Base-by-base conservation (phyloP, 2,113 vertebrate genomes). In the Oxyruncus cristatus region DNA sequence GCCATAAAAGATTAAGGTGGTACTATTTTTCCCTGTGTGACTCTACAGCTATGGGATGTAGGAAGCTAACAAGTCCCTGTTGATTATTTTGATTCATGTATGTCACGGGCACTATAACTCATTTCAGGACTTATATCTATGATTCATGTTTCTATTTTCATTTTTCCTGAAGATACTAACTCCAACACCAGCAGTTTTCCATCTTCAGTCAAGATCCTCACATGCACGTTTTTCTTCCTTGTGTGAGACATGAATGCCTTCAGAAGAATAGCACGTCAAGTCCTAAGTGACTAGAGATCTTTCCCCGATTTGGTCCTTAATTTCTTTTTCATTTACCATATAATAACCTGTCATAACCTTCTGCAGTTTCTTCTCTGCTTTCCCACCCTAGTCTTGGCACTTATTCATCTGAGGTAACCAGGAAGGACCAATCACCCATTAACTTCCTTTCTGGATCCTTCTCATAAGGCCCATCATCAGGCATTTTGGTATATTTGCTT, bases 1-100 rank as follows among this genome's bases (percentile, higher is more conserved):
- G 5, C 12, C 50, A 55, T 77, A 62, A 71, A 87, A 80, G 59
- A 72, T 84, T 87, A 85, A 55, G 10, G 3, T 14, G 11, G 8
- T 79, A 21, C 3, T 76, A 27, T 63, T 89, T 96, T 91, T 62
- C 32, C 26, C 17, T 41, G 1, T 49, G 14, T 14, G 7, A 1
- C 3, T 81, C 8, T 53, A 20, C 2, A 1, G 9, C 30, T 59
- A 35, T 20, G 13, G 19, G 89, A 55, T 0, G 0, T 32, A 4
- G 11, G 47, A 78, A 84, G 17, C 53, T n/a, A 59, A 35, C 12
- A 65, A 77, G 37, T 77, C 9, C 18, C 6, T 71, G 9, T 41
- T 68, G 33, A 46, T 67, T 85, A 35, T 72, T 10, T 15, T 72
- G 27, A 52, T 77, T 86, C 55, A 30, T 41, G 9, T 39, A 33